Percentiles rank a stretch among this genome's conserved stretches.
Conservation (phyloP, 1,140 invertebrate species). For the Ceratina australensis region DNA sequence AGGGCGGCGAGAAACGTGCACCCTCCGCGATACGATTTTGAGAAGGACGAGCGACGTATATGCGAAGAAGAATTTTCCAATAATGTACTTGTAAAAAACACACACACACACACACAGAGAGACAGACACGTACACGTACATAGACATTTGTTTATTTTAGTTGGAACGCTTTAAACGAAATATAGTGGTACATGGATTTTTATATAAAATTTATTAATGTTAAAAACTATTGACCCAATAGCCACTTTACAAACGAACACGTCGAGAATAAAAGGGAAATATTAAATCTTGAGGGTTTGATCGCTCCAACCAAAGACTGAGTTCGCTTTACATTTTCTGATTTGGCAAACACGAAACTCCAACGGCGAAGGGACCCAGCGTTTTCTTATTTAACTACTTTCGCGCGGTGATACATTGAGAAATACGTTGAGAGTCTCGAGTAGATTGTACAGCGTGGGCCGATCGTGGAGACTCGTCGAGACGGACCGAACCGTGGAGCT, state of each 20-base stretch:
- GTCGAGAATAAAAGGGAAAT: conserved; percentile 28
- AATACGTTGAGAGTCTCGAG: too few species aligned
- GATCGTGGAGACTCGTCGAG: conserved; percentile 9
- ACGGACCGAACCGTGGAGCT: conserved; percentile 51
- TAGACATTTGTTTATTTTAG: conserved; percentile 64
- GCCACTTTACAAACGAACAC: conserved; percentile 54
- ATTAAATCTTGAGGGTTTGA: conserved; percentile 59
- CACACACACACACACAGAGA: too few species aligned
- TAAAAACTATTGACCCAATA: conserved; percentile 61
- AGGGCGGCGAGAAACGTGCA: conserved; percentile 10
- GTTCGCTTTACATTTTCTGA: conserved; percentile 65
- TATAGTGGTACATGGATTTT: conserved; percentile 67
- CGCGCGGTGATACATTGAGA: too few species aligned
- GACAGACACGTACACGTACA: too few species aligned
- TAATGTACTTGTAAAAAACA: conserved; percentile 61
- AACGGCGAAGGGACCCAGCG: conserved; percentile 29
- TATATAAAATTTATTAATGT: conserved; percentile 71
- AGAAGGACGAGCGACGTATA: conserved; percentile 58
- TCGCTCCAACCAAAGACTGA: conserved; percentile 70
- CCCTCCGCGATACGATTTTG: conserved; percentile 52
- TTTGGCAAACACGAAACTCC: conserved; percentile 65
- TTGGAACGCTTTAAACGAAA: conserved; percentile 64
- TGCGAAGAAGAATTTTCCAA: conserved; percentile 45
- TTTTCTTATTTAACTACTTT: background rate
- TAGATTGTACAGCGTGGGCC: too few species aligned